Conservation (phyloP, 1,140 invertebrate genomes). For the Oscheius sp. region DNA sequence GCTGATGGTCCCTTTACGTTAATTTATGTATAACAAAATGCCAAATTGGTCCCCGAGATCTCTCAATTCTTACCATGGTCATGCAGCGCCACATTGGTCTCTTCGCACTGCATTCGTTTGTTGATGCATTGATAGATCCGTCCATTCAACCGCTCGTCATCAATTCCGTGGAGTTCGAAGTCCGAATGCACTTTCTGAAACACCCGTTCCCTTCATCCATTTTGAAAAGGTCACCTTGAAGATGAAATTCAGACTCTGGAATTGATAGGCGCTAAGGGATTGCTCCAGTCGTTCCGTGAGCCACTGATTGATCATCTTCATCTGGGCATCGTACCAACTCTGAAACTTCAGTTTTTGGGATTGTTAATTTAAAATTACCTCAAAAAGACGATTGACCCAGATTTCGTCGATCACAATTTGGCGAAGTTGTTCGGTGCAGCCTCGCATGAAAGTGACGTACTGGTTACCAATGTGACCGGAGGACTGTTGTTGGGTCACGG, state of each 20-base stretch:
- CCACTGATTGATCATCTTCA: slow-evolving; percentile 90
- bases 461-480: slow-evolving; percentile 75
- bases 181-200: slow-evolving; percentile 94
- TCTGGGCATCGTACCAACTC: slow-evolving; percentile 92
- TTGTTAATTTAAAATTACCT: slow-evolving; percentile 66
- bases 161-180: slow-evolving; percentile 96
- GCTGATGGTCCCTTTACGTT: no score
- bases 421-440: slow-evolving; percentile 93
- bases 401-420: slow-evolving; percentile 94
- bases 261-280: slow-evolving; percentile 91
- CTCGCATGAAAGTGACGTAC: slow-evolving; percentile 94
- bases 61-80: slow-evolving; percentile 37
- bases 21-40: background rate
- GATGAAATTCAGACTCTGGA: slow-evolving; percentile 91
- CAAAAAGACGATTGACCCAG: slow-evolving; percentile 94
- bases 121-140: slow-evolving; percentile 91
- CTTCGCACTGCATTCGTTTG: slow-evolving; percentile 90
- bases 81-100: slow-evolving; percentile 69
- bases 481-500: slow-evolving; percentile 25
- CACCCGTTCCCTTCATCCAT: no score
- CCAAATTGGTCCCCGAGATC: no score
- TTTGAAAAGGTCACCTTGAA: slow-evolving; percentile 87
- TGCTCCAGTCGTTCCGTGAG: slow-evolving; percentile 86
- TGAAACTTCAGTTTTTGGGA: slow-evolving; percentile 60
- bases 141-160: slow-evolving; percentile 94